Evolutionary conservation across 2,888 invertebrate genomes (phyloP).

Genomic region (Eupithecia inturbata): DNA sequence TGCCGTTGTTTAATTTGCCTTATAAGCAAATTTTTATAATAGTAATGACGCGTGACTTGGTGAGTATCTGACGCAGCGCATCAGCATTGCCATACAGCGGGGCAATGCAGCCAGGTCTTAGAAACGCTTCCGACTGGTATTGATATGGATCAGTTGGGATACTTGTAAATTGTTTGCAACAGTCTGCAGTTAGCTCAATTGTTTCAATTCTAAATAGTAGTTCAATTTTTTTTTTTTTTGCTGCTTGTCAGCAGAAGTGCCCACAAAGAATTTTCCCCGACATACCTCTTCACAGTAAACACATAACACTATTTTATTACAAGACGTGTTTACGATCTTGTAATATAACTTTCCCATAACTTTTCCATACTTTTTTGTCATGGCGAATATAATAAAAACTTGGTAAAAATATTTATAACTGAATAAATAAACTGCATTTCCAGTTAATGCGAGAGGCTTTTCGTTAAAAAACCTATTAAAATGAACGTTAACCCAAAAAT

Average conservation of each 20-base stretch:
- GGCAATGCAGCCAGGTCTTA: too few species aligned
- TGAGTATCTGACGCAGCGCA: too few species aligned
- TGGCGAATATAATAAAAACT: conserved; percentile 18
- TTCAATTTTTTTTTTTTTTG: too few species aligned
- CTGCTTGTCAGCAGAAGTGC: not conserved
- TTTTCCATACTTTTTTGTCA: not conserved
- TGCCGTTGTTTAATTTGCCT: too few species aligned
- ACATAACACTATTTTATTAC: not conserved
- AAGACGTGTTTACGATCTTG: not conserved
- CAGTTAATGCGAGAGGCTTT: conserved; percentile 45
- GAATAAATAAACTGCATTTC: conserved; percentile 38
- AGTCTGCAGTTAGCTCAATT: too few species aligned
- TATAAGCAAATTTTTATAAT: too few species aligned
- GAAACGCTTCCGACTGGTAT: too few species aligned
- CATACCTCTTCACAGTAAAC: not conserved
- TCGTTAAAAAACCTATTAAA: conserved; percentile 55
- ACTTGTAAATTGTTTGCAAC: too few species aligned
- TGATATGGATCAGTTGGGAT: too few species aligned
- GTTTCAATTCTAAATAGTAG: too few species aligned
- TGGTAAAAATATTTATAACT: conserved; percentile 33
- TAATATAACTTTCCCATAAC: not conserved
- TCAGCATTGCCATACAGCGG: too few species aligned
- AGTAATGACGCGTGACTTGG: too few species aligned
- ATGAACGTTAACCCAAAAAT: conserved; percentile 65
- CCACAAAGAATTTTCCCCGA: not conserved